Percentiles rank a stretch among this genome's conserved stretches.
These are phyloP conservation scores for Anas platyrhynchos DNA, from an alignment of 2,113 vertebrate species.

Conservation along the genomic window DNA sequence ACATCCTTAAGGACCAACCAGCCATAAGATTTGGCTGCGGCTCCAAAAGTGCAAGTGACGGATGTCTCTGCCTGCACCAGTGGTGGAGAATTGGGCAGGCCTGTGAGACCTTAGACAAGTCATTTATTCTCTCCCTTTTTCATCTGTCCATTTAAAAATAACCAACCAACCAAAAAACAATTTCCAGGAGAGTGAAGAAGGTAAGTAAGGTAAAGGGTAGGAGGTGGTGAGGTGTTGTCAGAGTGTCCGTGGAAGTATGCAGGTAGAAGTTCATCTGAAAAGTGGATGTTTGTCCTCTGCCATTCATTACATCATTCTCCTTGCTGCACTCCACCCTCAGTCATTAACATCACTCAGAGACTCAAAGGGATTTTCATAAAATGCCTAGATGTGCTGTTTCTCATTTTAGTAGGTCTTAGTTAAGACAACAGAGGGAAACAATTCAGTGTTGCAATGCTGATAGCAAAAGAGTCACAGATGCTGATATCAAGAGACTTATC, in stretches of 20 bases:
- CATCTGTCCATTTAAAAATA: background rate
- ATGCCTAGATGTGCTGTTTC: constrained; percentile 16
- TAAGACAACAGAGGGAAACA: constrained; percentile 23
- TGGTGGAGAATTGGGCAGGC: background rate
- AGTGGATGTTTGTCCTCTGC: background rate
- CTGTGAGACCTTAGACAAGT: background rate
- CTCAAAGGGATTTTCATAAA: constrained; percentile 16
- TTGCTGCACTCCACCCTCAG: background rate
- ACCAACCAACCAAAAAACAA: too few relatives aligned
- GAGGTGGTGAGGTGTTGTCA: background rate
- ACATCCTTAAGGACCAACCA: background rate
- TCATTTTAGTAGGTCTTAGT: constrained; percentile 9
- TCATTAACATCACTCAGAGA: background rate
- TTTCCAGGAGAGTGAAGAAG: background rate
- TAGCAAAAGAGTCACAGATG: background rate
- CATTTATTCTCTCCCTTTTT: background rate
- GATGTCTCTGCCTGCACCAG: background rate
- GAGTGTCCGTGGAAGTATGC: background rate
- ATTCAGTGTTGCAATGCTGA: constrained; percentile 25
- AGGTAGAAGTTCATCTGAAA: background rate
- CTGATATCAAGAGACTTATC: constrained; percentile 44
- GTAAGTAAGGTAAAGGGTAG: background rate
- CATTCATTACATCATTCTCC: background rate
- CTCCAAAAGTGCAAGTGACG: background rate
- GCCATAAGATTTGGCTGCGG: background rate